These are phyloP conservation scores for Myotis pilosus DNA, from an alignment of 2,797 vertebrate species.

Conservation along the genomic window DNA sequence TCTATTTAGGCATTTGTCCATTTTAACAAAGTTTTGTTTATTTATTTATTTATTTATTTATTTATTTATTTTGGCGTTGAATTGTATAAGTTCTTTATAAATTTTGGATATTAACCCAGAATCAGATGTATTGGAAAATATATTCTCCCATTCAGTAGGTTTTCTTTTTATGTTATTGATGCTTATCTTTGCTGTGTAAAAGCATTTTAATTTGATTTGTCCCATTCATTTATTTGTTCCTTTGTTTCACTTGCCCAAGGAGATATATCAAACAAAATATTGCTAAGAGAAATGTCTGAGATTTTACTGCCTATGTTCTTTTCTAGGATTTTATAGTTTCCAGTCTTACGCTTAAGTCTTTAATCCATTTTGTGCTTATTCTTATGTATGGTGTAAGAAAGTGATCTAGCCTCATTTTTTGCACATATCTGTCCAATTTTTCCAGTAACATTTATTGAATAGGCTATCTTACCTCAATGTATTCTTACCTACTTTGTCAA, in stretches of 20 bases:
- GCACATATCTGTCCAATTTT: neutral
- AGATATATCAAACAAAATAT: neutral
- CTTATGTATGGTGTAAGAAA: neutral
- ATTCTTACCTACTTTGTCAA: neutral
- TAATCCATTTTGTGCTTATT: neutral
- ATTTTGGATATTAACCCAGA: neutral
- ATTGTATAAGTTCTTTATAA: neutral
- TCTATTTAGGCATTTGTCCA: neutral
- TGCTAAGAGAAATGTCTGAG: neutral
- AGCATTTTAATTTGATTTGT: neutral
- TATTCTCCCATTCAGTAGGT: neutral
- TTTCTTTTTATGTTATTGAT: neutral
- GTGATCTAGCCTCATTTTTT: neutral
- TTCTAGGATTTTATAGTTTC: neutral
- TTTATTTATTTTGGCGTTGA: neutral
- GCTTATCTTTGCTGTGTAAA: neutral
- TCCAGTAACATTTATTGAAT: neutral
- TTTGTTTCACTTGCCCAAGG: neutral
- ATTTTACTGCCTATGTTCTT: neutral
- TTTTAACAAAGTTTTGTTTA: neutral
- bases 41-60: neutral
- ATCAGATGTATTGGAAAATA: neutral
- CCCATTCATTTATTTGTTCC: neutral
- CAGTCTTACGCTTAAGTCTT: neutral
- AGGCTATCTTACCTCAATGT: neutral